Evolutionary conservation across 2,797 vertebrate genomes (phyloP).

Genomic region (Clarias platycephalus): DNA sequence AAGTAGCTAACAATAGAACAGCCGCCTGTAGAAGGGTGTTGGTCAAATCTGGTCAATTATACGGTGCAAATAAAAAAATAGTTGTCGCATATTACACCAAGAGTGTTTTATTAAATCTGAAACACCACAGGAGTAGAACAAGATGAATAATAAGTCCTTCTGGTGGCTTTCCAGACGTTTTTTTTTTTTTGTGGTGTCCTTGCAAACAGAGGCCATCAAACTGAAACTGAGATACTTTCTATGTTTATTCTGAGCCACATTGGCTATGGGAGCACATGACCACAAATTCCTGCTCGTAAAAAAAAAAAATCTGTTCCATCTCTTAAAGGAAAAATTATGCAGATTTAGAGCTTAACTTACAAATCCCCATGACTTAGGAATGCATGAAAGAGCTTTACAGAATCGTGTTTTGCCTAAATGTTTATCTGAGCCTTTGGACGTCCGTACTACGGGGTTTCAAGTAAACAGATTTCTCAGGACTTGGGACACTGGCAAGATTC

Average conservation of each 20-base stretch:
- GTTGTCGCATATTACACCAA: background rate
- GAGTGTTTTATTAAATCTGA: background rate
- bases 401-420: background rate
- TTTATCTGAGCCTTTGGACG: background rate
- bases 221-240: background rate
- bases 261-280: background rate
- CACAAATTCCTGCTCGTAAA: background rate
- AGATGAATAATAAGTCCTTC: background rate
- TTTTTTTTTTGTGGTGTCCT: background rate
- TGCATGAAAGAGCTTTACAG: background rate
- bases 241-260: background rate
- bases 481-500: background rate
- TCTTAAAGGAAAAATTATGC: background rate
- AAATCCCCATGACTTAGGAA: background rate
- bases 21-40: background rate
- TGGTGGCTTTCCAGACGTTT: background rate
- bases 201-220: background rate
- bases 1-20: background rate
- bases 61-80: background rate
- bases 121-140: background rate
- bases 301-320: background rate
- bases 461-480: background rate
- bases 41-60: background rate
- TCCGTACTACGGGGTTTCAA: background rate
- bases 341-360: conserved; percentile 8